phyloP scores from a whole-genome alignment of 1,140 invertebrate species.

The Tribolium madens region DNA sequence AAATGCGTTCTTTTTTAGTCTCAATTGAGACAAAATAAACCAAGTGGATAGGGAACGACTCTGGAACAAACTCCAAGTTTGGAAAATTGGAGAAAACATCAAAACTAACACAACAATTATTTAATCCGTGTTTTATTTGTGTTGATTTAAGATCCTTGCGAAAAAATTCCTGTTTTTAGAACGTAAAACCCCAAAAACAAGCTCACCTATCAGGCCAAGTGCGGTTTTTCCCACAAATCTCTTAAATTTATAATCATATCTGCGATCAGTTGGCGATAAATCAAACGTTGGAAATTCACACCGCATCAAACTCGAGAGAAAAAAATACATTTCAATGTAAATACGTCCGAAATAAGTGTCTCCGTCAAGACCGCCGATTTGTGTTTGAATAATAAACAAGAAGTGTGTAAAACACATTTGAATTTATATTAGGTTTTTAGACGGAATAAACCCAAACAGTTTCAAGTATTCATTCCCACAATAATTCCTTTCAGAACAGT shows the following conservation, averaged over 20 bases:
- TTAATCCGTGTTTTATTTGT: background rate
- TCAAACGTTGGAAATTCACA: background rate
- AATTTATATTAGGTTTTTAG: constrained; percentile 36
- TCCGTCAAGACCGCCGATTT: constrained; percentile 11
- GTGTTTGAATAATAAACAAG: constrained; percentile 30
- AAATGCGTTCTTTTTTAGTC: no score
- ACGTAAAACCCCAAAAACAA: background rate
- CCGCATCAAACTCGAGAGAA: background rate
- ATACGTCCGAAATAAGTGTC: constrained; percentile 5
- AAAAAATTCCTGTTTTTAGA: background rate
- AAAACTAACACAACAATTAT: background rate
- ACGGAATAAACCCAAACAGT: constrained; percentile 31
- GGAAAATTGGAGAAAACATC: background rate
- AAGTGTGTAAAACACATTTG: constrained; percentile 28
- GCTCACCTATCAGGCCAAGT: background rate
- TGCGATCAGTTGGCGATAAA: background rate
- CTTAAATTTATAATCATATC: background rate
- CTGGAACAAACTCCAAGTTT: background rate
- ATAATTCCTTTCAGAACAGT: constrained; percentile 12
- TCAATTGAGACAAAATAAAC: no score
- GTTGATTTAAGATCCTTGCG: background rate
- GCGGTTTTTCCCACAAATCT: background rate
- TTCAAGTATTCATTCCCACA: constrained; percentile 9
- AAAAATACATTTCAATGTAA: constrained; percentile 4
- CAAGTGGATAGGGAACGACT: no score